Evolutionary conservation across 2,888 invertebrate genomes (phyloP).

Genomic region (Helobdella robusta): DNA sequence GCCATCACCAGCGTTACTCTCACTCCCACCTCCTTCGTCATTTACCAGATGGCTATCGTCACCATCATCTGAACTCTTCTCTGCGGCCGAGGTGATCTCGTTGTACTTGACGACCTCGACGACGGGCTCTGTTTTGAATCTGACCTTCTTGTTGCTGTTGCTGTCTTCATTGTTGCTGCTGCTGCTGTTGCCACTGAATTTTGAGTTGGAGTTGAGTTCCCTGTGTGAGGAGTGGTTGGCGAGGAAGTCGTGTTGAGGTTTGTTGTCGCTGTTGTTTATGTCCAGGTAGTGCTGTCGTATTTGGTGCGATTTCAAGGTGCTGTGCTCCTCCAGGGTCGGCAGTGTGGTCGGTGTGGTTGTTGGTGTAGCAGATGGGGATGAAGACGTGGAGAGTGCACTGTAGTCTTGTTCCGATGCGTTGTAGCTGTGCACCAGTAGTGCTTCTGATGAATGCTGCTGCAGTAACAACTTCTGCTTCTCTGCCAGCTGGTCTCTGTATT

Average conservation of each 20-base stretch:
- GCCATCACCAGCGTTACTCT: too few relatives aligned
- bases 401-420: neutral
- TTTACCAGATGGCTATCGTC: neutral
- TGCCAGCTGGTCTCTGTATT: slow-evolving; percentile 18
- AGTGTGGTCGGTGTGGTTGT: too few relatives aligned
- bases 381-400: too few relatives aligned
- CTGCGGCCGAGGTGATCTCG: too few relatives aligned
- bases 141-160: slow-evolving; percentile 5
- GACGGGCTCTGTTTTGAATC: neutral
- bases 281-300: neutral
- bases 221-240: neutral
- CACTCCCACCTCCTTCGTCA: neutral
- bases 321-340: slow-evolving; percentile 20
- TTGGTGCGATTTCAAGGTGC: neutral
- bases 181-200: too few relatives aligned
- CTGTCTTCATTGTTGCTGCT: too few relatives aligned
- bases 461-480: neutral
- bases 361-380: too few relatives aligned
- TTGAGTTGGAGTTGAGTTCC: too few relatives aligned
- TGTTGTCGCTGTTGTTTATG: neutral
- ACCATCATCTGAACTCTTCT: neutral
- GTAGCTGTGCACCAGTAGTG: neutral
- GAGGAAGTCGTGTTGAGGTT: neutral
- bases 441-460: too few relatives aligned
- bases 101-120: neutral